Evolutionary conservation across 2,797 vertebrate species (phyloP), one percentile per base, ranked within the genome.

Genomic region (Mus minutoides): DNA sequence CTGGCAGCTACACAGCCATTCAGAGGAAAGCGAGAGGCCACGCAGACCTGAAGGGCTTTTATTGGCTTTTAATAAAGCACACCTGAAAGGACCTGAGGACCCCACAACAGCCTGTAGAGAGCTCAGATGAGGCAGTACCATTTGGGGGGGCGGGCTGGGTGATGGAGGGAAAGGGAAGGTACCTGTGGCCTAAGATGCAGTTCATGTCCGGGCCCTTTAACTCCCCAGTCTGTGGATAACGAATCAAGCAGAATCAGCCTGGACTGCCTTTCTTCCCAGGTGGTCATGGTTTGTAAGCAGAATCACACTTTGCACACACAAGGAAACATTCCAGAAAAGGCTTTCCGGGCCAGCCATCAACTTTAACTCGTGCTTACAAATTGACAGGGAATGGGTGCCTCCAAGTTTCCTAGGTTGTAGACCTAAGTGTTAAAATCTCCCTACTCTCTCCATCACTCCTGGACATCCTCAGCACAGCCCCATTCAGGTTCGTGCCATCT

Each of bases 91-190:
- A 92, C 86, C 97, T 49, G 34, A n/a, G 62, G 94, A n/a, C 86
- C 76, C 76, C 87, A 88, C 94, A 96, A 73, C 22, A 90, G 62
- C 2, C 79, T 12, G 7, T 80, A 31, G 93, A 88, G 95, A 91
- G 87, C 71, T 84, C 46, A 1, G 62, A 96, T 29, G 90, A 98
- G 95, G 90, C 49, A 6, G 79, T 49, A 52, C 56, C 75, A 75
- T 91, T 60, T 88, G 4, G 0, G 37, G 58, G 64, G 43, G 31
- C 29, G 46, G 7, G 4, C 49, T 13, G 2, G 21, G 16, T 2
- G 19, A 34, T n/a, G 19, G 54, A 60, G 12, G n/a, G 21, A 77
- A 10, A 67, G 40, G 0, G 0, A 95, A 77, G 60, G 52, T 0
- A 0, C 43, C 0, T 64, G 21, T 73, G 54, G 19, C 11, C 78